Evolutionary conservation across 2,113 vertebrate species (phyloP).

Genomic region (Petrocephalus microphthalmus): DNA sequence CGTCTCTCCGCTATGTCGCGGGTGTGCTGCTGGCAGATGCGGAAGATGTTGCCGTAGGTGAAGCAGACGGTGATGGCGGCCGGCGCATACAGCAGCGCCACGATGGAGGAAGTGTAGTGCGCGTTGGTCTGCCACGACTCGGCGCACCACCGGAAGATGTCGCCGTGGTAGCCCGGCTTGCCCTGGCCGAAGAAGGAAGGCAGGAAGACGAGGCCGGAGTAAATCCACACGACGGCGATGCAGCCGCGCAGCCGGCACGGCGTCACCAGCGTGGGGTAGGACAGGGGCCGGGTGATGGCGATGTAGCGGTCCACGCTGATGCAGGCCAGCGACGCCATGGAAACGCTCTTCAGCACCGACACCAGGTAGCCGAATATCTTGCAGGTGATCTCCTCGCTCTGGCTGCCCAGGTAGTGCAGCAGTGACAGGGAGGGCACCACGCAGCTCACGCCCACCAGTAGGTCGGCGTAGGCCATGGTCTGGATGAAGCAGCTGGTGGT

Average conservation of each 20-base stretch:
- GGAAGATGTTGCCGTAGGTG: slow-evolving; percentile 87
- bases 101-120: slow-evolving; percentile 79
- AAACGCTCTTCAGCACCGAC: slow-evolving; percentile 85
- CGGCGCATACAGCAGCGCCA: slow-evolving; percentile 76
- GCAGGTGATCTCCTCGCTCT: slow-evolving; percentile 76
- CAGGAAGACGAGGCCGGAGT: slow-evolving; percentile 77
- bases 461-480: slow-evolving; percentile 89
- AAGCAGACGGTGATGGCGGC: slow-evolving; percentile 81
- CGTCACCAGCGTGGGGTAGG: slow-evolving; percentile 79
- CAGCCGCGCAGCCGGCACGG: slow-evolving; percentile 76
- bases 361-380: slow-evolving; percentile 79
- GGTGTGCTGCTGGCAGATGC: slow-evolving; percentile 86
- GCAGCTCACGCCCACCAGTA: slow-evolving; percentile 84
- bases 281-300: slow-evolving; percentile 73
- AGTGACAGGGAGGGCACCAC: slow-evolving; percentile 81
- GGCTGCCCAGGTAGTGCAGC: slow-evolving; percentile 66
- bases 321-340: slow-evolving; percentile 84
- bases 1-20: slow-evolving; percentile 80
- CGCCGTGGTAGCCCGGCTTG: slow-evolving; percentile 58
- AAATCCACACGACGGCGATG: slow-evolving; percentile 78
- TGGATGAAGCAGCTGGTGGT: slow-evolving; percentile 91
- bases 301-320: slow-evolving; percentile 64
- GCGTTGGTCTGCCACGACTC: slow-evolving; percentile 71
- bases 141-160: slow-evolving; percentile 81
- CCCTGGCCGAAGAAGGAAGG: slow-evolving; percentile 75